Evolutionary conservation across 2,113 vertebrate species (phyloP), one percentile per base, ranked within the genome.

Genomic region (Labrus mixtus): DNA sequence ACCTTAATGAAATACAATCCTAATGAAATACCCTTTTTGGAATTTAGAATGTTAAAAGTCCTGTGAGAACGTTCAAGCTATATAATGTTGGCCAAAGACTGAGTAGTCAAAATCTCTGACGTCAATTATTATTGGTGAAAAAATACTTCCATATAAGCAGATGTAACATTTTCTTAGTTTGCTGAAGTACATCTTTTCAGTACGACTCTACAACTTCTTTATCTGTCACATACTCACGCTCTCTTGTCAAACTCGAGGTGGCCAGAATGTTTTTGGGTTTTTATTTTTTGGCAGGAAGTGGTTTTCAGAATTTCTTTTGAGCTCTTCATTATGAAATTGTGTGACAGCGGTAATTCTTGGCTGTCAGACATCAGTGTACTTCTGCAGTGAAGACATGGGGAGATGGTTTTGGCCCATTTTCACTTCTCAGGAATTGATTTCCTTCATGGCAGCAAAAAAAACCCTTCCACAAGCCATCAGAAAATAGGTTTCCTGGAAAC

Each of bases 231-330:
- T 46, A 13, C 23, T 50, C 33, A 8, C 10, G 22, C 48, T 59
- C 16, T 69, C 45, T 45, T 75, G 45, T 64, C 59, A 59, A 25
- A 71, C n/a, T 58, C 8, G 10, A 70, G 36, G 15, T 59, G 45
- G 48, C 17, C 20, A 10, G 25, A 48, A 29, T 11, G 37, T 33
- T 45, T 46, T 46, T 12, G 1, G 2, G 2, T 8, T 39, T 39
- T 22, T n/a, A n/a, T 69, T 59, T n/a, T 45, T 12, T 65, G 53
- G 59, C 61, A 76, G 36, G 29, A n/a, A 37, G 23, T 15, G 20
- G 56, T 63, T 68, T 63, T 48, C 13, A 61, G n/a, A 61, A 39
- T 48, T 48, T 16, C 54, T 54, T 20, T 22, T 60, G 41, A 68
- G 19, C 25, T 73, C 22, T 7, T 60, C 20, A 56, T 54, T 61